A percentile compares a stretch with the other conserved stretches of the same genome.
Evolutionary conservation across 2,113 vertebrate species (phyloP).

Genomic region (Leptodactylus fuscus): DNA sequence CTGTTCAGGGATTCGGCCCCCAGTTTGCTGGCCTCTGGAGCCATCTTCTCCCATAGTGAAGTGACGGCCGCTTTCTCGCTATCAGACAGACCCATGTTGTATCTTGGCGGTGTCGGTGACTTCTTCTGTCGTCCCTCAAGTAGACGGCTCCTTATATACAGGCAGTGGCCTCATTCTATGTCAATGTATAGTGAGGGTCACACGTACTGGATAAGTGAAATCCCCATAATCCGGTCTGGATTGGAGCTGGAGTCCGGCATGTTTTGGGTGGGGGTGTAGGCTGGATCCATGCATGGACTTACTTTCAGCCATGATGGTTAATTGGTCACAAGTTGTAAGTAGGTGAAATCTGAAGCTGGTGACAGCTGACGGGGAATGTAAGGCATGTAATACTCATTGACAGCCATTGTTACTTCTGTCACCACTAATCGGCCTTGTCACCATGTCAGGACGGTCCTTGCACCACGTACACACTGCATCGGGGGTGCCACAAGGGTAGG

Average conservation of each 20-base stretch:
- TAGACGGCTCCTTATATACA: neutral
- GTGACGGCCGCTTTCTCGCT: constrained; percentile 1
- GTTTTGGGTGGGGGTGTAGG: too few species aligned
- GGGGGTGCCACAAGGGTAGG: neutral
- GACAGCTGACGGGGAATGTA: neutral
- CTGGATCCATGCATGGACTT: too few species aligned
- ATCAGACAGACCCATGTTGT: constrained; percentile 5
- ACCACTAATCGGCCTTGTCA: constrained; percentile 22
- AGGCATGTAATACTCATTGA: too few species aligned
- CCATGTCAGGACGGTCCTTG: neutral
- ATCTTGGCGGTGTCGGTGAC: neutral
- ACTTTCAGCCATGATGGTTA: too few species aligned
- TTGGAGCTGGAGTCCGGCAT: too few species aligned
- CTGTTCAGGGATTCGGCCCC: neutral
- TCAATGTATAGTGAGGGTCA: neutral
- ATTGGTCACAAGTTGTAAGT: too few species aligned
- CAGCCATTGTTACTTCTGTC: neutral
- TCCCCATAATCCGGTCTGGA: too few species aligned
- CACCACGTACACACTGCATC: neutral
- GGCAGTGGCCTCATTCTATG: neutral
- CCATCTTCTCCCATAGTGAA: constrained; percentile 32
- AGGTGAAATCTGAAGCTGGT: neutral
- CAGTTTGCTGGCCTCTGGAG: neutral
- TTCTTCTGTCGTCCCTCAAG: neutral
- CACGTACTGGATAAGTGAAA: neutral